Evolutionary conservation across 2,888 invertebrate genomes (phyloP).

Genomic region (Sarcophaga carnaria): DNA sequence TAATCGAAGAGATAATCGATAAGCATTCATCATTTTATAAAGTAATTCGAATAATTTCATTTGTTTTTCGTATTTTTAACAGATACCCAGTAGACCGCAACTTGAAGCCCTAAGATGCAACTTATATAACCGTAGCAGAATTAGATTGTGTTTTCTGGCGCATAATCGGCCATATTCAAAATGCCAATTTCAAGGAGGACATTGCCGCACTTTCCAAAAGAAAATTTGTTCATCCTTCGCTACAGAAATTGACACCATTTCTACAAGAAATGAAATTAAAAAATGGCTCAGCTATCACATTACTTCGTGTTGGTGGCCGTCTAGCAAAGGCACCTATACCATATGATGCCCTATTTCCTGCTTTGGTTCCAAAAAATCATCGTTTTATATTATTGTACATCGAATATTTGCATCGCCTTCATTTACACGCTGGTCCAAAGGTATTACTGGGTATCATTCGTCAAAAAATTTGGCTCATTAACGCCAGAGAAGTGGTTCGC

Average conservation of each 20-base stretch:
- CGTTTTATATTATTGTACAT: constrained; percentile 46
- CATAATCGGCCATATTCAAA: too few relatives aligned
- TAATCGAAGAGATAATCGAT: constrained; percentile 27
- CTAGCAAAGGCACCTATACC: neutral
- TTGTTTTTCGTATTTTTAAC: constrained; percentile 39
- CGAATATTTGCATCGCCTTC: constrained; percentile 39
- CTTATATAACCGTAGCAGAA: neutral
- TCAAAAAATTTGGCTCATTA: constrained; percentile 55
- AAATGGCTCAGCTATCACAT: neutral
- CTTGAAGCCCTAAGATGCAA: neutral
- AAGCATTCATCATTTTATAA: constrained; percentile 38
- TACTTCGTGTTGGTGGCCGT: neutral
- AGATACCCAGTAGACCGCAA: constrained; percentile 17
- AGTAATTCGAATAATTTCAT: constrained; percentile 31
- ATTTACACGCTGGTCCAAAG: constrained; percentile 59
- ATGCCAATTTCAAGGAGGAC: neutral
- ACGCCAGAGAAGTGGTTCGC: constrained; percentile 38
- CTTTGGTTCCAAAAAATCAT: constrained; percentile 71
- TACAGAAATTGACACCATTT: neutral
- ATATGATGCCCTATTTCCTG: constrained; percentile 71
- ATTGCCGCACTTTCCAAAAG: neutral
- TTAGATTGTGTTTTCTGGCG: neutral
- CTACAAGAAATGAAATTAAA: neutral
- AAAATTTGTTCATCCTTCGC: neutral
- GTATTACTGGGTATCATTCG: constrained; percentile 57